Evolutionary conservation across 2,888 invertebrate genomes (phyloP), one percentile per base, ranked within the genome.

Genomic region (Hydropsyche betteni): DNA sequence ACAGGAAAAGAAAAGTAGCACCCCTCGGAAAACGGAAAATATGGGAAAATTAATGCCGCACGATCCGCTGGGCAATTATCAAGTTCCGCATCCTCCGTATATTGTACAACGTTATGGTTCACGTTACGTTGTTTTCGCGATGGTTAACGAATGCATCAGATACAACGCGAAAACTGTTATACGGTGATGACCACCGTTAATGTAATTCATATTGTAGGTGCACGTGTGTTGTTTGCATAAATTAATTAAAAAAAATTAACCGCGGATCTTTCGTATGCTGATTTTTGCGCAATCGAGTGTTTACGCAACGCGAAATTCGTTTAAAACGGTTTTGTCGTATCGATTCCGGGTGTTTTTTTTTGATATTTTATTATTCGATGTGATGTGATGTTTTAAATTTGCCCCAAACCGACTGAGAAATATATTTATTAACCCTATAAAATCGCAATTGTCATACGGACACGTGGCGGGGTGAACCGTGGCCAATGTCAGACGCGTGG

Each of bases 1-100:
- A 81, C 82, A 82, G 82, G 81, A 81, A 83, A 83, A 84, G 83
- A 82, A 83, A 84, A 84, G 83, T 81, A 84, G 52, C 70, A 64
- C 74, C 44, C 64, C 2, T 68, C 36, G 72, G 72, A 72, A 24
- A 70, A 70, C 70, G 70, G 70, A 52, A 70, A 72, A 72, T 72
- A 72, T 72, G 72, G 72, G 72, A 72, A 72, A 72, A 72, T 72
- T 72, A 72, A 72, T 72, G 72, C 72, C 58, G 61, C 16, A 33
- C 38, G 36, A 38, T 36, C 69, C 69, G 52, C 16, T 69, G 69
- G 34, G 69, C 69, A 44, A 64, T 64, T 33, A 64, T 10, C 24
- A 64, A 64, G 36, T n/a, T 33, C 7, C 33, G 34, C 33, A 10
- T 64, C 14, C 24, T 58, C 61, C 61, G 2, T n/a, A n/a, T 2